These are phyloP conservation scores for Cossypha niveicapilla DNA, from an alignment of 2,797 vertebrate genomes.

Conservation along the genomic window DNA sequence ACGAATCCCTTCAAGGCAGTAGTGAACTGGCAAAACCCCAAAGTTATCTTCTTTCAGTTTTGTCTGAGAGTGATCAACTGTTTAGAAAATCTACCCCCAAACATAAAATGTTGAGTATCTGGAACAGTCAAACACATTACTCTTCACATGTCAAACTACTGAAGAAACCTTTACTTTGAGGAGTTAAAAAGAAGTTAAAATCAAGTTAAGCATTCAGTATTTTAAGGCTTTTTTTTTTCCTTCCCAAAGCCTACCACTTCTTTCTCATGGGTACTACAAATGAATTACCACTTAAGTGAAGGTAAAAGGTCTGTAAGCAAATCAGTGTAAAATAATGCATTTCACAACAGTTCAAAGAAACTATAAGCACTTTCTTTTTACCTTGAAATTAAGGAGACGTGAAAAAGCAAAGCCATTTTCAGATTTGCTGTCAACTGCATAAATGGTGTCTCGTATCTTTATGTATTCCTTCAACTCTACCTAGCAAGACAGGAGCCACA, in stretches of 20 bases:
- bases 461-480: constrained; percentile 91
- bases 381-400: constrained; percentile 84
- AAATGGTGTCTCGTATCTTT: constrained; percentile 88
- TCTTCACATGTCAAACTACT: not conserved
- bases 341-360: not conserved
- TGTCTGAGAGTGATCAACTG: not conserved
- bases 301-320: not conserved
- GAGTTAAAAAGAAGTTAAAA: not conserved
- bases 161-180: not conserved
- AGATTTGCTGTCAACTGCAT: constrained; percentile 82
- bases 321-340: not conserved
- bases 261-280: not conserved
- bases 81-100: not conserved
- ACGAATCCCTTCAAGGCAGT: not conserved
- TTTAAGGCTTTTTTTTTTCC: not conserved
- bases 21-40: not conserved
- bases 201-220: not conserved
- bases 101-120: not conserved
- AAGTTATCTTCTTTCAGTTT: not conserved
- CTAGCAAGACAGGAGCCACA: constrained; percentile 62
- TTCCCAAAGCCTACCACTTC: not conserved
- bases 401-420: constrained; percentile 84
- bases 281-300: not conserved
- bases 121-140: not conserved
- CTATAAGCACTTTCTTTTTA: constrained; percentile 18